Evolutionary conservation across 2,888 invertebrate species (phyloP).

Genomic region (Oegoconia quadripuncta): DNA sequence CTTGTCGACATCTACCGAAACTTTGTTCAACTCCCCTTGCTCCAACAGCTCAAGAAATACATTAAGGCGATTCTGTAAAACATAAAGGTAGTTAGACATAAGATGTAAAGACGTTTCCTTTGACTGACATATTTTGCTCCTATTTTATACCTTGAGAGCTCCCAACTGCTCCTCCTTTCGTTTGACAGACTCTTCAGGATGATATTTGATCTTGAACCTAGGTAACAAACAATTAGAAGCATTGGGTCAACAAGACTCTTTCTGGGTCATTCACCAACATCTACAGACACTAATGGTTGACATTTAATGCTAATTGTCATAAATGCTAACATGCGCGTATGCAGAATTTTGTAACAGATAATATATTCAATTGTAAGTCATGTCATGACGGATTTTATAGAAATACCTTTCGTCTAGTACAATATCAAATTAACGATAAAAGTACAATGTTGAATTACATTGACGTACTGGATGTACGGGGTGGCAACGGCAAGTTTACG

Average conservation of each 20-base stretch:
- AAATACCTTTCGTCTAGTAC: too few species aligned
- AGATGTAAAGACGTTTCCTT: too few species aligned
- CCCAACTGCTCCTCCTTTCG: constrained; percentile 91
- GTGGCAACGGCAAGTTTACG: too few species aligned
- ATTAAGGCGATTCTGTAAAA: constrained; percentile 87
- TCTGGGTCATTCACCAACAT: constrained; percentile 2
- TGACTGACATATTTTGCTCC: neutral
- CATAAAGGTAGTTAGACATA: constrained; percentile 10
- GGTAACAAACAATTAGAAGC: constrained; percentile 26
- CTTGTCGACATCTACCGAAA: constrained; percentile 92
- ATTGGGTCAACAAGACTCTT: neutral
- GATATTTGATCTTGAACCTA: constrained; percentile 99
- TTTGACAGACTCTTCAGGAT: constrained; percentile 96
- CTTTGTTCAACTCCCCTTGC: constrained; percentile 84
- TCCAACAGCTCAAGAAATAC: constrained; percentile 93
- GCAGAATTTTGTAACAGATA: too few species aligned
- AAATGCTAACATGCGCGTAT: too few species aligned
- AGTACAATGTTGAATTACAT: too few species aligned
- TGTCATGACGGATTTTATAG: too few species aligned
- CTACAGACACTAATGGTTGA: constrained; percentile 11
- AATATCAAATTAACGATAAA: too few species aligned
- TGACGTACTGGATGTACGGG: too few species aligned
- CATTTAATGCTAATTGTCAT: constrained; percentile 1
- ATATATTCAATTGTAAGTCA: too few species aligned
- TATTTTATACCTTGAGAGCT: constrained; percentile 84